Conservation (phyloP, 2,113 vertebrate species). For the Alces alces region DNA sequence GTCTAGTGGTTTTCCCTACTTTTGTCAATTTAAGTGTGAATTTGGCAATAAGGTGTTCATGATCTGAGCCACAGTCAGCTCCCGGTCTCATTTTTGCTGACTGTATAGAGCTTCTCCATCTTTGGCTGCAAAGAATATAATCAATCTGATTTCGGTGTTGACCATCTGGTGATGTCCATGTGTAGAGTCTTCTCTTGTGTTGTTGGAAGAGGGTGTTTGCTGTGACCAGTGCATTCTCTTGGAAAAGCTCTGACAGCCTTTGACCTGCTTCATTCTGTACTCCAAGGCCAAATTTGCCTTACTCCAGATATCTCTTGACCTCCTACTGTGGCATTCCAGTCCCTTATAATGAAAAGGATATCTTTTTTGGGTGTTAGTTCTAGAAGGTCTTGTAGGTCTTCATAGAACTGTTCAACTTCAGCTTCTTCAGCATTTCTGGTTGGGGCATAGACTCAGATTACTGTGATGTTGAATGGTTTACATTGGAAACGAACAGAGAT, state of each 20-base stretch:
- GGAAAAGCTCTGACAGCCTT: neutral
- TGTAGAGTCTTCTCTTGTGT: neutral
- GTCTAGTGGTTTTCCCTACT: neutral
- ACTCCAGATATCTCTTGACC: neutral
- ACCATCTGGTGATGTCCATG: neutral
- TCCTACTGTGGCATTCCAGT: neutral
- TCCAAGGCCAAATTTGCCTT: neutral
- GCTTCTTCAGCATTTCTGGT: neutral
- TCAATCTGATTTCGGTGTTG: neutral
- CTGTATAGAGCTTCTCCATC: neutral
- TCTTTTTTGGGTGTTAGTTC: neutral
- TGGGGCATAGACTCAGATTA: neutral
- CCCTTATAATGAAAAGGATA: neutral
- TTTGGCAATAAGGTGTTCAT: neutral
- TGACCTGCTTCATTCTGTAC: neutral
- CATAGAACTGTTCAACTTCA: neutral
- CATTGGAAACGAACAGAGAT: neutral
- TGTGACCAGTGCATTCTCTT: neutral
- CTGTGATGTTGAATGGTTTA: neutral
- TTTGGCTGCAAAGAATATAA: neutral
- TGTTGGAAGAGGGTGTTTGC: neutral
- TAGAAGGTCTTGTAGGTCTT: neutral
- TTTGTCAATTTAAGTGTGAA: neutral
- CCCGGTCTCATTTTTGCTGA: neutral
- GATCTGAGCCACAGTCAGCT: neutral